phyloP scores from a whole-genome alignment of 2,797 vertebrate species.

The Otolemur crassicaudatus region DNA sequence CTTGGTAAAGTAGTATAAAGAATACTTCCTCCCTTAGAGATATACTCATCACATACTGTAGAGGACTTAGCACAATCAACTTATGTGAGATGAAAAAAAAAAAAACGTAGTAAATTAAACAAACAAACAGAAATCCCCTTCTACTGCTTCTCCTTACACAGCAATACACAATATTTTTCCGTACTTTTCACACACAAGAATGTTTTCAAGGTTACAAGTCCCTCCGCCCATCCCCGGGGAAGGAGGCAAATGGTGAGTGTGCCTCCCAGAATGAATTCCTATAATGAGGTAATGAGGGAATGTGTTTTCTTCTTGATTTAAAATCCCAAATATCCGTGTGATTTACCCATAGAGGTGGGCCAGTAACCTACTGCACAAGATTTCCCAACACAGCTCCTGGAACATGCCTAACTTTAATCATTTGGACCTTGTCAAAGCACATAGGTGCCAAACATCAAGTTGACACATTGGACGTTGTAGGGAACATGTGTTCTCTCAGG shows the following conservation, averaged over 20 bases:
- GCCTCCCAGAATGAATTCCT: conserved; percentile 70
- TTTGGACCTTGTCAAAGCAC: conserved; percentile 43
- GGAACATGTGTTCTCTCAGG: conserved; percentile 45
- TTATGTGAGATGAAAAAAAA: neutral
- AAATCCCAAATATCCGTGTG: conserved; percentile 63
- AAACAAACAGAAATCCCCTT: neutral
- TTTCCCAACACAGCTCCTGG: conserved; percentile 53
- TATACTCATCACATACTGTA: neutral
- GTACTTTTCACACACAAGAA: conserved; percentile 50
- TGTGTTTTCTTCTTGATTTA: conserved; percentile 65
- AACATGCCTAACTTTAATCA: conserved; percentile 35
- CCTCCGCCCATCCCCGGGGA: conserved; percentile 71
- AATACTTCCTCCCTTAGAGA: neutral
- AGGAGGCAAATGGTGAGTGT: neutral
- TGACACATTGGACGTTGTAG: neutral
- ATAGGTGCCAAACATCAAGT: conserved; percentile 49
- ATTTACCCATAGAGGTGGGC: conserved; percentile 62
- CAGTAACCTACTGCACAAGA: conserved; percentile 51
- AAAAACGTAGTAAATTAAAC: neutral
- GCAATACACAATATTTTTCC: conserved; percentile 54
- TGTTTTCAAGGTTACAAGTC: conserved; percentile 73
- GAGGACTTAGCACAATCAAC: neutral
- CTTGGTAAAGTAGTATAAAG: neutral
- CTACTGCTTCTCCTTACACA: neutral
- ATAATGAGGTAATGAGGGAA: conserved; percentile 72